These are phyloP conservation scores for Gerosis bhagava DNA, from an alignment of 2,888 invertebrate species.

Conservation along the genomic window DNA sequence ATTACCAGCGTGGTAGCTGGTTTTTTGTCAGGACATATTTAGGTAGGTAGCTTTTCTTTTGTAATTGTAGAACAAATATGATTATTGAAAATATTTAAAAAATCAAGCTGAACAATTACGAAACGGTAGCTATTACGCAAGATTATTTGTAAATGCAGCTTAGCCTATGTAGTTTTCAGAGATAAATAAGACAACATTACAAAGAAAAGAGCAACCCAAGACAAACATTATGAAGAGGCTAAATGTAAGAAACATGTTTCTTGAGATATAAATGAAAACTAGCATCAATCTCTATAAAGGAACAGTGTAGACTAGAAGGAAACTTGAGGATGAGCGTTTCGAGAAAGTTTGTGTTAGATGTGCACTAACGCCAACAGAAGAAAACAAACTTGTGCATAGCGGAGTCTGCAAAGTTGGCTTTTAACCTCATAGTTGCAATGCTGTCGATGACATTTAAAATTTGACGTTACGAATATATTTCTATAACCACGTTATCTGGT, in stretches of 20 bases:
- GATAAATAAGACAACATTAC: neutral
- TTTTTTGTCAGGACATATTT: no score
- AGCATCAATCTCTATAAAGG: conserved; percentile 23
- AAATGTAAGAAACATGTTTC: conserved; percentile 16
- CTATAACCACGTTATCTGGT: no score
- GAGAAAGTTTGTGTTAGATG: conserved; percentile 14
- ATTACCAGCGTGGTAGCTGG: no score
- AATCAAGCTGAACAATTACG: no score
- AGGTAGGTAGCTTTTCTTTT: no score
- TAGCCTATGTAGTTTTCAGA: neutral
- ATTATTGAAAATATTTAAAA: no score
- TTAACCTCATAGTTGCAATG: conserved; percentile 10
- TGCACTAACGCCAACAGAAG: conserved; percentile 20
- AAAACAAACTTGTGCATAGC: conserved; percentile 18
- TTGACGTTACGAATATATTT: no score
- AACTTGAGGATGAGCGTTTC: conserved; percentile 20
- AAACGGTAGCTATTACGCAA: no score
- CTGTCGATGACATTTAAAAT: no score
- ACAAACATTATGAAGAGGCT: conserved; percentile 7
- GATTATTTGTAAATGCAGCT: no score
- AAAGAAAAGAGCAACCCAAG: neutral
- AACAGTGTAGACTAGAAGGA: conserved; percentile 11
- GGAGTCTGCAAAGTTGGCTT: conserved; percentile 18
- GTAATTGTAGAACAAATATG: no score
- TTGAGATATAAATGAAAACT: conserved; percentile 13